Conservation (phyloP, 1,140 invertebrate genomes). For the Drosophila athabasca region DNA sequence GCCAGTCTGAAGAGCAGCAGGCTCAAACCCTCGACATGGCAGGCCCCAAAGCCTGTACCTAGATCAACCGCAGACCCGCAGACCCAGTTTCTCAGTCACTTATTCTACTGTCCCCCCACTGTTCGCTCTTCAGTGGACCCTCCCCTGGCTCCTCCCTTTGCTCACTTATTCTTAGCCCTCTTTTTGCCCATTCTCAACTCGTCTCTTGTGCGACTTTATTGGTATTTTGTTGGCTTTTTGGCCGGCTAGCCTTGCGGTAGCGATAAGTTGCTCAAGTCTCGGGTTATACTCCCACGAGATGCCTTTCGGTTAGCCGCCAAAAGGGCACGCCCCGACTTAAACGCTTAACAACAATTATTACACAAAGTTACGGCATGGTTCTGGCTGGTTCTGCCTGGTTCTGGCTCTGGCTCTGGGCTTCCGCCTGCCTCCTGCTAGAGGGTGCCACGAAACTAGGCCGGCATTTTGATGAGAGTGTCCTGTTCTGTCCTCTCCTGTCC, state of each 20-base stretch:
- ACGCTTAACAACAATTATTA: conserved; percentile 81
- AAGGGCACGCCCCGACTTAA: conserved; percentile 74
- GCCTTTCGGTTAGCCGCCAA: conserved; percentile 56
- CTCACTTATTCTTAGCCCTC: no score
- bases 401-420: background rate
- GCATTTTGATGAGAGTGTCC: conserved; percentile 71
- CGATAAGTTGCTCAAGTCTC: conserved; percentile 51
- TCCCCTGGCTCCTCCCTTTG: no score
- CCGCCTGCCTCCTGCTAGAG: conserved; percentile 43
- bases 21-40: background rate
- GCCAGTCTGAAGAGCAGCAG: no score
- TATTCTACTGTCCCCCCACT: no score
- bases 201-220: conserved; percentile 33
- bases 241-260: conserved; percentile 45
- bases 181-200: background rate
- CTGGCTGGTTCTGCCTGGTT: no score
- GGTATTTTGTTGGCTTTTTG: conserved; percentile 66
- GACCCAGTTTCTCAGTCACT: conserved; percentile 5
- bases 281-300: conserved; percentile 62
- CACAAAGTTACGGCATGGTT: conserved; percentile 64
- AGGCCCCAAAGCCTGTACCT: conserved; percentile 15
- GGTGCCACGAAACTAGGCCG: conserved; percentile 50
- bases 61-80: conserved; percentile 34
- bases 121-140: no score
- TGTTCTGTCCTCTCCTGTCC: conserved; percentile 20